Evolutionary conservation across 2,113 vertebrate genomes (phyloP).

Genomic region (Periophthalmodon schlosseri): DNA sequence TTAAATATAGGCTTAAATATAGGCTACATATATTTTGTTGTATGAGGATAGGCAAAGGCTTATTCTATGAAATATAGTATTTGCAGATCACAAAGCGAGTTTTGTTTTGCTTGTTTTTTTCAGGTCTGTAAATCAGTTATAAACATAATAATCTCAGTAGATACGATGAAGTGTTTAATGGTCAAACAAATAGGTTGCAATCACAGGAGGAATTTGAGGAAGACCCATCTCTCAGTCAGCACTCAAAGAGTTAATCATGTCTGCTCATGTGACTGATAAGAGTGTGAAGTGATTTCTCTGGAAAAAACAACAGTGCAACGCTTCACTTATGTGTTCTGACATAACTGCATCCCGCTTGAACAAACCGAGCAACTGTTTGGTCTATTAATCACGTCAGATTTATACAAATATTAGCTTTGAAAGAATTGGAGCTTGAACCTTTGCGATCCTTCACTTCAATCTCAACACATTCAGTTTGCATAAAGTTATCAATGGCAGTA

Average conservation of each 20-base stretch:
- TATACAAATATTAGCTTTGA: not conserved
- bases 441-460: not conserved
- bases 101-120: not conserved
- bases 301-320: not conserved
- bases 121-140: not conserved
- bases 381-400: not conserved
- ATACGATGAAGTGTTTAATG: not conserved
- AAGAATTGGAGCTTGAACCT: not conserved
- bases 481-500: not conserved
- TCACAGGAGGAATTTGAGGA: slow-evolving; percentile 7
- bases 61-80: not conserved
- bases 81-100: not conserved
- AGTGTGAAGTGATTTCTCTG: slow-evolving; percentile 15
- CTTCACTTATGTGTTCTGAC: not conserved
- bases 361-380: not conserved
- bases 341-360: not conserved
- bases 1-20: no score
- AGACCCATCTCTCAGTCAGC: not conserved
- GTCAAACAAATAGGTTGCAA: not conserved
- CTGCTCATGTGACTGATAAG: slow-evolving; percentile 53
- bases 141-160: not conserved
- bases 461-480: not conserved
- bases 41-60: no score
- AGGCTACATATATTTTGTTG: no score
- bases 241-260: slow-evolving; percentile 38